Percentiles rank a stretch among this genome's conserved stretches.
Evolutionary conservation across 1,140 invertebrate genomes (phyloP).

Genomic region (Nautilus pompilius): DNA sequence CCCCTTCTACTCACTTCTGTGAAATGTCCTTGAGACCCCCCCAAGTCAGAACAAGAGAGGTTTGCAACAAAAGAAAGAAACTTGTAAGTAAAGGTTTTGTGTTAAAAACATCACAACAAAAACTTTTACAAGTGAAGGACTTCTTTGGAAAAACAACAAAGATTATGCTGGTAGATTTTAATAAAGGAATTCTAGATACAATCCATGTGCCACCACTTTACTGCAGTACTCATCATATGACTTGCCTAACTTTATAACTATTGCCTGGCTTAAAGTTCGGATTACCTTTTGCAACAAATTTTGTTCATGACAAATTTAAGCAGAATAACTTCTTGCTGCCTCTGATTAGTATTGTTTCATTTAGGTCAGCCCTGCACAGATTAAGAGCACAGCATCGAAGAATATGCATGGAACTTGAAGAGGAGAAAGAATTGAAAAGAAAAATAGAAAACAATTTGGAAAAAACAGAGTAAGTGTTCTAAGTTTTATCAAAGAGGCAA

Average conservation of each 20-base stretch:
- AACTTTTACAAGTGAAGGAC: no score
- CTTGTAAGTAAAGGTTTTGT: no score
- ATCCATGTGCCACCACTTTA: no score
- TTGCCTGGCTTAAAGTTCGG: not conserved
- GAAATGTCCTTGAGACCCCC: no score
- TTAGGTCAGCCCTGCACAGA: conserved; percentile 39
- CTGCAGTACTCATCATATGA: no score
- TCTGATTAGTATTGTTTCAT: conserved; percentile 11
- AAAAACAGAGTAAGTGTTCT: conserved; percentile 47
- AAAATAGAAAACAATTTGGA: conserved; percentile 43
- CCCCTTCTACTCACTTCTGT: no score
- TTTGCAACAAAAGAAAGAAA: no score
- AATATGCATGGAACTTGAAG: conserved; percentile 42
- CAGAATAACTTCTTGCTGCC: not conserved
- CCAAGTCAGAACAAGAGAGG: no score
- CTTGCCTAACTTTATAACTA: not conserved
- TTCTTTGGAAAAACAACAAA: no score
- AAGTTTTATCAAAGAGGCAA: not conserved
- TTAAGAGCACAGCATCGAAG: conserved; percentile 42
- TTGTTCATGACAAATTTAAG: not conserved
- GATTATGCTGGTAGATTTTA: no score
- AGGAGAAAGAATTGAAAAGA: conserved; percentile 40
- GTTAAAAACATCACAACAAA: no score
- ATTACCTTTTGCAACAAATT: not conserved
- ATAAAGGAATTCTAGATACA: no score